These are phyloP conservation scores for Dendrolimus pini DNA, from an alignment of 2,888 invertebrate species.

Conservation along the genomic window DNA sequence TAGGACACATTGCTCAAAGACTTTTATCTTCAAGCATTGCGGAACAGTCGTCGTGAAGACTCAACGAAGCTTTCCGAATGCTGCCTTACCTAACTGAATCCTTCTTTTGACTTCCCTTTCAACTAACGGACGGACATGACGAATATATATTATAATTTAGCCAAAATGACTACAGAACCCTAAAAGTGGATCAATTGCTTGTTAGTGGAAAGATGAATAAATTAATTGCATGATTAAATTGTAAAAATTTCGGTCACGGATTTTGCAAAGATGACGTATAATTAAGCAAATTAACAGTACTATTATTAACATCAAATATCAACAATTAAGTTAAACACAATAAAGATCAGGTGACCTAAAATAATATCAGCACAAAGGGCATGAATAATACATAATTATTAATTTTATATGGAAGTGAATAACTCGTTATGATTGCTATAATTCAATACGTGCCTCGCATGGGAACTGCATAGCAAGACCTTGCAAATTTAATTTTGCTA, in stretches of 20 bases:
- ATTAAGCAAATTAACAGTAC: neutral
- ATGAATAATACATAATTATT: slow-evolving; percentile 26
- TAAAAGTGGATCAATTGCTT: no score
- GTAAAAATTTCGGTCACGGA: neutral
- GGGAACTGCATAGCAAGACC: slow-evolving; percentile 37
- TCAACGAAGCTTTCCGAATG: no score
- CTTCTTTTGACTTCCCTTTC: no score
- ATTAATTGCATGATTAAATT: no score
- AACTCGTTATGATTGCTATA: slow-evolving; percentile 49
- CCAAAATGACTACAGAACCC: no score
- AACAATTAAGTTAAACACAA: neutral
- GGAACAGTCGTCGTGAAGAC: no score
- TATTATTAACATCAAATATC: neutral
- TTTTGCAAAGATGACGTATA: neutral
- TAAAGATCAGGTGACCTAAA: neutral
- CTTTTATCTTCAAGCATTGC: no score
- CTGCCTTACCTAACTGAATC: no score
- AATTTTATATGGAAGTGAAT: slow-evolving; percentile 37
- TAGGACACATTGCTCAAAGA: no score
- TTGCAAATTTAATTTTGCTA: slow-evolving; percentile 13
- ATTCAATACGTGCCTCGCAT: slow-evolving; percentile 55
- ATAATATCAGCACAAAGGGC: slow-evolving; percentile 9
- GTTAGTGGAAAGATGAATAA: no score
- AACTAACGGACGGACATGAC: no score
- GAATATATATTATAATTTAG: no score